phyloP scores from a whole-genome alignment of 2,797 vertebrate genomes.

The Artibeus jamaicensis region DNA sequence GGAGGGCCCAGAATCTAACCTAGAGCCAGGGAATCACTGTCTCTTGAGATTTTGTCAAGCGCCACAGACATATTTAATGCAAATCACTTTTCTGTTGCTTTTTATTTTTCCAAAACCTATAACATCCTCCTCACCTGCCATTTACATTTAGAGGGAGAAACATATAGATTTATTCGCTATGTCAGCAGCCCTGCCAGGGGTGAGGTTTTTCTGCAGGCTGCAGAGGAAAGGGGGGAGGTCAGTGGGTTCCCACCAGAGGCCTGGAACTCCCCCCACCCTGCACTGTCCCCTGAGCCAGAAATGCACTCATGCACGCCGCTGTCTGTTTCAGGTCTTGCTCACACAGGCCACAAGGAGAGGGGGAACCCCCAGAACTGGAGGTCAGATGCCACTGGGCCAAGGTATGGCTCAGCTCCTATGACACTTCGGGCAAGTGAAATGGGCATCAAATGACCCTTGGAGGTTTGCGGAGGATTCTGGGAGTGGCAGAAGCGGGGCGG shows the following conservation, averaged over 20 bases:
- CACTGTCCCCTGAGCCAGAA: background rate
- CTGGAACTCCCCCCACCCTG: background rate
- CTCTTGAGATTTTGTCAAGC: background rate
- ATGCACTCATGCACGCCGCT: accelerated
- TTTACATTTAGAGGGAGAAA: constrained; percentile 25
- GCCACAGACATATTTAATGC: background rate
- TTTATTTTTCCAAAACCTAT: background rate
- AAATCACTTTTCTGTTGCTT: constrained; percentile 30
- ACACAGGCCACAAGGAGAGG: background rate
- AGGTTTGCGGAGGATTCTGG: background rate
- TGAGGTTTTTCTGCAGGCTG: background rate
- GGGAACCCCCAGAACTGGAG: background rate
- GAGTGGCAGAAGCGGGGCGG: background rate
- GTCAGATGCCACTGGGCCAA: background rate
- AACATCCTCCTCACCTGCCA: background rate
- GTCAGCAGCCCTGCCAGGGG: background rate
- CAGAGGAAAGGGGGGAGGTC: background rate
- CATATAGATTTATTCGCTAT: background rate
- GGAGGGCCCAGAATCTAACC: background rate
- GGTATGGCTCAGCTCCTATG: background rate
- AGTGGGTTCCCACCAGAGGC: background rate
- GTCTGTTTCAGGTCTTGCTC: background rate
- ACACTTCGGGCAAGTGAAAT: background rate
- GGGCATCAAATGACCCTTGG: background rate
- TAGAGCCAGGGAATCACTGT: background rate